These are phyloP conservation scores for Gasterosteus nipponicus DNA, from an alignment of 2,113 vertebrate species.

Conservation along the genomic window DNA sequence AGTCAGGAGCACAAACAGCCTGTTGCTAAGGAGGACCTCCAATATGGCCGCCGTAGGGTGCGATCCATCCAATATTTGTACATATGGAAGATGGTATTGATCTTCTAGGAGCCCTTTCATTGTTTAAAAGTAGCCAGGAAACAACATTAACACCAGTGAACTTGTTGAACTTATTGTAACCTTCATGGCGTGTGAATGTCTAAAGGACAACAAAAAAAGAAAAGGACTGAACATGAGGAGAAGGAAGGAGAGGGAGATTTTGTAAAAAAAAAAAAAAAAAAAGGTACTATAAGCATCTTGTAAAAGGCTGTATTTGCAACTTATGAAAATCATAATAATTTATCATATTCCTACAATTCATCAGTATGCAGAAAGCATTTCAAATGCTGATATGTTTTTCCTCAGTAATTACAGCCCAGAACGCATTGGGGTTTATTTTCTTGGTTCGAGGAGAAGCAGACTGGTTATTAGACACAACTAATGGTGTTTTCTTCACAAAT, in stretches of 20 bases:
- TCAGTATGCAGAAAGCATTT: slow-evolving; percentile 17
- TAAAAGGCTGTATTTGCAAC: slow-evolving; percentile 25
- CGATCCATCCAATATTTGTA: background rate
- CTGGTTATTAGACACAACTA: slow-evolving; percentile 27
- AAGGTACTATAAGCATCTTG: slow-evolving; percentile 52
- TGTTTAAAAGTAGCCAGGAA: slow-evolving; percentile 32
- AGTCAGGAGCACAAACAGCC: background rate
- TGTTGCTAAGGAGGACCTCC: slow-evolving; percentile 1
- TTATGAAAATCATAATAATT: background rate
- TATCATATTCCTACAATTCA: background rate
- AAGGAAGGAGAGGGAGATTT: background rate
- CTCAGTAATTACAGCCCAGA: slow-evolving; percentile 2
- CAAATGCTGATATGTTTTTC: slow-evolving; percentile 8
- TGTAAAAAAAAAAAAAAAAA: background rate
- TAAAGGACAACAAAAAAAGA: background rate
- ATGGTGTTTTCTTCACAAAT: slow-evolving; percentile 63
- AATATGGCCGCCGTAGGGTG: background rate
- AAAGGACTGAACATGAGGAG: background rate
- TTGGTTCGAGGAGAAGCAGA: slow-evolving; percentile 41
- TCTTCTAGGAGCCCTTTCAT: slow-evolving; percentile 17
- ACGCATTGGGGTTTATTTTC: slow-evolving; percentile 46
- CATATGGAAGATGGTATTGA: slow-evolving; percentile 8
- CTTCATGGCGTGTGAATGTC: slow-evolving; percentile 17
- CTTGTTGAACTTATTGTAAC: slow-evolving; percentile 9
- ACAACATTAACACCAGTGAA: slow-evolving; percentile 18